Evolutionary conservation across 2,113 vertebrate species (phyloP), one percentile per base, ranked within the genome.

Genomic region (Macquaria ambigua): DNA sequence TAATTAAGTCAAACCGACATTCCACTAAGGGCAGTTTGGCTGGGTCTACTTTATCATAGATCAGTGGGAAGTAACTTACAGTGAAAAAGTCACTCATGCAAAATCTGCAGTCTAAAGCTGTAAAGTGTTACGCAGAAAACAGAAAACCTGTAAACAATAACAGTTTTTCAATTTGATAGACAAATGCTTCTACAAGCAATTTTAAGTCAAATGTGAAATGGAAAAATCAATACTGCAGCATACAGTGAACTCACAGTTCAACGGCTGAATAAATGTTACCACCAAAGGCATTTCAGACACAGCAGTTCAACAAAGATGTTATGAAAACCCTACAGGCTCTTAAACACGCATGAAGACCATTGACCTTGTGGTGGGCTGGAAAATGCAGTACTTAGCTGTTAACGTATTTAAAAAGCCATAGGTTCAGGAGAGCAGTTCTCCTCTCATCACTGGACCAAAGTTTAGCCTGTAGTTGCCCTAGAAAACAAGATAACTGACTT

Each of bases 211-310:
- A 79, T 55, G 75, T 34, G 64, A 77, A 84, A 82, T 82, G 37
- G 16, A 73, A 79, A 87, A 90, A 85, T 85, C 88, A 82, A 87
- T 87, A 85, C 59, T 28, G 37, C 71, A 46, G 74, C 78, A 75
- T 74, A 41, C 8, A 59, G 12, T 78, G 68, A 81, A 78, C 39
- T 73, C 23, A 62, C 6, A 74, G 77, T 84, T 77, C 74, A 84
- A 64, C 46, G 23, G 70, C 70, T 70, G 62, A 25, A 70, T 71
- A 74, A 70, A 61, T 79, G 55, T 71, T 79, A 82, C 20, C 53
- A 71, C 79, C 4, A 18, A 67, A 79, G 70, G 66, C 64, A 61
- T 79, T 53, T 43, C 43, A 72, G 52, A 82, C 16, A 9, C 73
- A 31, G 77, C 52, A 37, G 74, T 78, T 82, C 62, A 59, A 25